Evolutionary conservation across 2,797 vertebrate species (phyloP).

Genomic region (Chelmon rostratus): DNA sequence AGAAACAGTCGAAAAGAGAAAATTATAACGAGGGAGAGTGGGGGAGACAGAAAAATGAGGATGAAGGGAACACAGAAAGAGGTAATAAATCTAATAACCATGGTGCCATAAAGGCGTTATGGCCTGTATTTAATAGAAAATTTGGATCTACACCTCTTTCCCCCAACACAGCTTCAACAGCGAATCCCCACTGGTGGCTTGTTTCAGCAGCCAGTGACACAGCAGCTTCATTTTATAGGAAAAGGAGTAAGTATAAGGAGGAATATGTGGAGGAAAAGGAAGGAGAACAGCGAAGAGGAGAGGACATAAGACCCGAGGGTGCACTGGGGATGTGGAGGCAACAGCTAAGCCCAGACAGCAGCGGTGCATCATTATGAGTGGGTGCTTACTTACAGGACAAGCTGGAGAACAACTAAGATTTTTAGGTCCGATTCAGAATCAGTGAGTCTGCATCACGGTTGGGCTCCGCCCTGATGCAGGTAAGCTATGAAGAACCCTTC

Average conservation of each 20-base stretch:
- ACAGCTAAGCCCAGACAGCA: conserved; percentile 51
- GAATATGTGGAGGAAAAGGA: conserved; percentile 17
- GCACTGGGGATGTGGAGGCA: conserved; percentile 31
- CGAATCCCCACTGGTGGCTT: conserved; percentile 25
- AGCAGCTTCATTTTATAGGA: conserved; percentile 39
- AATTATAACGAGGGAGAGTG: conserved; percentile 21
- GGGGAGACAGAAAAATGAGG: conserved; percentile 3
- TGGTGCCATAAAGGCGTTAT: conserved; percentile 14
- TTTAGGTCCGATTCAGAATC: conserved; percentile 36
- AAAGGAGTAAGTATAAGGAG: conserved; percentile 27
- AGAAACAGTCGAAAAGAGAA: conserved; percentile 10
- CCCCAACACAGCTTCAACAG: not conserved
- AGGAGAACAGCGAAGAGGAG: conserved; percentile 11
- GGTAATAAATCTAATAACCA: conserved; percentile 17
- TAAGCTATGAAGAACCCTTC: not conserved
- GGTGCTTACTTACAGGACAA: conserved; percentile 59
- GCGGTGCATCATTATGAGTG: conserved; percentile 67
- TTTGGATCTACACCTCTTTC: not conserved
- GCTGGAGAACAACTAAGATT: conserved; percentile 16
- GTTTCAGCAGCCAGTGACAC: conserved; percentile 32
- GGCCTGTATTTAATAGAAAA: conserved; percentile 4
- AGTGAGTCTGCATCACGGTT: not conserved
- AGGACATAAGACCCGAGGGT: conserved; percentile 56
- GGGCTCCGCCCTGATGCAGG: not conserved
- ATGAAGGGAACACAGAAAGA: conserved; percentile 1